phyloP scores from a whole-genome alignment of 2,113 vertebrate species.

The Anser cygnoides region DNA sequence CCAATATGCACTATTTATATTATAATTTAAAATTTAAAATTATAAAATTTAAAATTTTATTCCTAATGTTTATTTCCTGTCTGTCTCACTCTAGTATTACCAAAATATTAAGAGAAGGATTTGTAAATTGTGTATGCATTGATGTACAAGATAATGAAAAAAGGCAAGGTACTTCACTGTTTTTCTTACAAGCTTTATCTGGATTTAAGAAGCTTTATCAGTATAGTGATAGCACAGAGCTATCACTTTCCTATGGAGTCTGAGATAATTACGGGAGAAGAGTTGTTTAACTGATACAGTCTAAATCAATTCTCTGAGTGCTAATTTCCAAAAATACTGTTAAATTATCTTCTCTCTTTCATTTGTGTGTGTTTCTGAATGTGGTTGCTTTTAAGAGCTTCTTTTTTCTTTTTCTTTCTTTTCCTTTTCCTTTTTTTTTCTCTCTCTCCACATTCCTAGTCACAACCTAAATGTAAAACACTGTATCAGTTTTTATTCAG shows the following conservation, averaged over 20 bases:
- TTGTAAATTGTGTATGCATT: background rate
- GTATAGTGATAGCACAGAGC: background rate
- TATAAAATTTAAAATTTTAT: background rate
- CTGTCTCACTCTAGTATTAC: background rate
- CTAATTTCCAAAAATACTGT: background rate
- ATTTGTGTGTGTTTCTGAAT: background rate
- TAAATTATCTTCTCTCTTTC: background rate
- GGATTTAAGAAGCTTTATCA: background rate
- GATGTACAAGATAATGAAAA: background rate
- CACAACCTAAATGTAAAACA: background rate
- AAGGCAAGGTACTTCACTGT: background rate
- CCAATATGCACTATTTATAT: background rate
- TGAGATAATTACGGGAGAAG: background rate
- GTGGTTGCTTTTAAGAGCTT: background rate
- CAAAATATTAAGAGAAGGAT: background rate
- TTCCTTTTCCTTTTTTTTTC: too few species aligned
- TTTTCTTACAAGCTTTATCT: background rate
- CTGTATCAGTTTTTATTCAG: background rate
- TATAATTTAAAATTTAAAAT: background rate
- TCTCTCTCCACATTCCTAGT: background rate
- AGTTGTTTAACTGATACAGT: rapidly evolving
- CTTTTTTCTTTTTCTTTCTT: too few species aligned
- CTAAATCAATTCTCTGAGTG: background rate
- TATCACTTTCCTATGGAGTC: rapidly evolving
- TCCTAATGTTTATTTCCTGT: background rate